Percentiles rank a stretch among this genome's conserved stretches.
Evolutionary conservation across 2,888 invertebrate genomes (phyloP).

Genomic region (Apamea monoglypha): DNA sequence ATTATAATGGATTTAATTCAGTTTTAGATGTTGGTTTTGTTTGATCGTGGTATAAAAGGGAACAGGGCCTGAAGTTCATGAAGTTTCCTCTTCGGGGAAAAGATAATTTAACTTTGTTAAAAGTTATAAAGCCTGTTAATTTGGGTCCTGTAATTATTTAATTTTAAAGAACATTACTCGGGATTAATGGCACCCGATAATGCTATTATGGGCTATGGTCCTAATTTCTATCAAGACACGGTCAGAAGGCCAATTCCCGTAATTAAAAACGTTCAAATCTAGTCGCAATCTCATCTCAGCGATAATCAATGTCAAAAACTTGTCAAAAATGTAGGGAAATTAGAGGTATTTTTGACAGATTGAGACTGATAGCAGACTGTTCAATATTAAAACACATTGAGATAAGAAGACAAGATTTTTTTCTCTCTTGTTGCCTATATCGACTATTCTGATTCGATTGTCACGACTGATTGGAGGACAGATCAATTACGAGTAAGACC

Average conservation of each 20-base stretch:
- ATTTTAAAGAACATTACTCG: conserved; percentile 29
- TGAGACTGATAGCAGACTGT: too few species aligned
- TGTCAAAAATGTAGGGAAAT: too few species aligned
- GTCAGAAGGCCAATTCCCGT: too few species aligned
- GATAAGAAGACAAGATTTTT: neutral
- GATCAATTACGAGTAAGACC: neutral
- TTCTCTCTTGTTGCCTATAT: neutral
- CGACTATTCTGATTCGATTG: neutral
- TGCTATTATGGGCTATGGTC: conserved; percentile 4
- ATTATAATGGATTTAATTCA: conserved; percentile 51
- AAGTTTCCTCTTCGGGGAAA: conserved; percentile 11
- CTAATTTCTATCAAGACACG: neutral
- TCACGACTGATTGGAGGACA: too few species aligned
- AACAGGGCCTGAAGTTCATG: conserved; percentile 3
- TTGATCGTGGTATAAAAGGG: conserved; percentile 15
- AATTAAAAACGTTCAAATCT: too few species aligned
- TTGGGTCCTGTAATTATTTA: conserved; percentile 18
- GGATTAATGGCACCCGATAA: conserved; percentile 5
- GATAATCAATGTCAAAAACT: too few species aligned
- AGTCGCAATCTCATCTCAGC: too few species aligned
- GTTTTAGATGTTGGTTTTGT: conserved; percentile 36
- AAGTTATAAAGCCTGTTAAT: conserved; percentile 43
- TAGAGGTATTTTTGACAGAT: too few species aligned
- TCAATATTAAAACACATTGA: neutral
- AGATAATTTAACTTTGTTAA: conserved; percentile 41